A percentile compares a stretch with the other conserved stretches of the same genome.
Conservation (phyloP, 2,888 invertebrate species). For the Noctua janthe region DNA sequence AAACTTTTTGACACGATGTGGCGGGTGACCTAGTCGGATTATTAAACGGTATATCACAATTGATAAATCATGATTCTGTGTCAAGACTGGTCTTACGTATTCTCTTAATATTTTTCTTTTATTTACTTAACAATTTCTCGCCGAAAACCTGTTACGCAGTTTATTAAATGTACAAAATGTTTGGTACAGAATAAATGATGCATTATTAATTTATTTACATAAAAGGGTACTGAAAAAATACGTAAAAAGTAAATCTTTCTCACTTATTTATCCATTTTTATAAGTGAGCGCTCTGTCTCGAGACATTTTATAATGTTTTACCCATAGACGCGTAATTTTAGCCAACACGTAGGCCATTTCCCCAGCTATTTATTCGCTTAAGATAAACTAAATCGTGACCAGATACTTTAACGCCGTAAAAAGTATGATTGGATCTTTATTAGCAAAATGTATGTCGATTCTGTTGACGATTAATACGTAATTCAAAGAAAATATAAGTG, state of each 20-base stretch:
- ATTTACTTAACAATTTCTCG: background rate
- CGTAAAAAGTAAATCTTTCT: background rate
- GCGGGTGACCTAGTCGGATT: conserved; percentile 31
- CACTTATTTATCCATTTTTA: background rate
- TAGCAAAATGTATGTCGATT: conserved; percentile 65
- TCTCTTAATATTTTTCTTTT: background rate
- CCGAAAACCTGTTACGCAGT: background rate
- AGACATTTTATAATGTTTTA: conserved; percentile 25
- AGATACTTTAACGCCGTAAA: conserved; percentile 55
- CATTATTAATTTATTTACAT: background rate
- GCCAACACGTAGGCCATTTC: conserved; percentile 47
- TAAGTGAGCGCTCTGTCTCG: background rate
- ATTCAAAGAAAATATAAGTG: conserved; percentile 64
- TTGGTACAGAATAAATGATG: background rate
- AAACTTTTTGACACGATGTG: conserved; percentile 32
- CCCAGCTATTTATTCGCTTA: conserved; percentile 53
- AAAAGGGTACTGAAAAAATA: background rate
- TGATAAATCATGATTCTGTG: conserved; percentile 26
- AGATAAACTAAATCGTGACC: conserved; percentile 63
- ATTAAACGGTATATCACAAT: conserved; percentile 39
- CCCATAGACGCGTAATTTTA: conserved; percentile 40
- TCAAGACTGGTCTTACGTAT: background rate
- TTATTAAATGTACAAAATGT: background rate
- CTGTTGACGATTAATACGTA: conserved; percentile 62
- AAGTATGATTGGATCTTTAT: conserved; percentile 65